Base-by-base conservation (phyloP, 2,113 vertebrate genomes). In the Phaethornis superciliosus region DNA sequence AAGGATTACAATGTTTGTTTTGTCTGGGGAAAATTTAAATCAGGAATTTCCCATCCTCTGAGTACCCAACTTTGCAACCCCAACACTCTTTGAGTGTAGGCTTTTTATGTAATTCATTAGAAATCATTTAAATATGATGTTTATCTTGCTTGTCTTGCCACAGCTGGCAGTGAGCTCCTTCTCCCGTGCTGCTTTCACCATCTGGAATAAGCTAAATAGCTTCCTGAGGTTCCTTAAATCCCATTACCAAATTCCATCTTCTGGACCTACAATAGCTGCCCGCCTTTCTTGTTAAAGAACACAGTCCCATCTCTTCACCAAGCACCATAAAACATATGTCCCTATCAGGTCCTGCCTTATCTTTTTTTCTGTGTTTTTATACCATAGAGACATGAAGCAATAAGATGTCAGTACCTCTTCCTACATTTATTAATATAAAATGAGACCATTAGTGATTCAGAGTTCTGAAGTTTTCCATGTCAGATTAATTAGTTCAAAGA, bases 401-500 rank as follows among this genome's bases (percentile, higher is more conserved):
- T 24, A 44, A 76, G 24, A 22, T n/a, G 20, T 26, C 27, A 68
- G 19, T 35, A 35, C 1, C 44, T 40, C 47, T 70, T 32, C 51
- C 79, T 82, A 30, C 12, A 35, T 63, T 77, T 77, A 80, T 80
- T 80, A 74, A 59, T 59, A 51, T 33, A 75, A 89, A 92, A 84
- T 12, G 8, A 47, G 26, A 67, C 26, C 28, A 37, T 62, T 49
- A 68, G 30, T 81, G 21, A 75, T 78, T 71, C 58, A 54, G 24
- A 84, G 40, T 75, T 81, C 83, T 93, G n/a, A 49, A 69, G 40
- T 94, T 90, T 88, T 87, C 40, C 56, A 35, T 7, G 4, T 88
- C 70, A 82, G 58, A 81, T 67, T 56, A 92, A 94, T 93, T 80
- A 93, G 67, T 89, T 92, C 55, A 92, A 63, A 91, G 58, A 87